Base-by-base conservation (phyloP, 2,888 invertebrate genomes). In the Mythimna vitellina region DNA sequence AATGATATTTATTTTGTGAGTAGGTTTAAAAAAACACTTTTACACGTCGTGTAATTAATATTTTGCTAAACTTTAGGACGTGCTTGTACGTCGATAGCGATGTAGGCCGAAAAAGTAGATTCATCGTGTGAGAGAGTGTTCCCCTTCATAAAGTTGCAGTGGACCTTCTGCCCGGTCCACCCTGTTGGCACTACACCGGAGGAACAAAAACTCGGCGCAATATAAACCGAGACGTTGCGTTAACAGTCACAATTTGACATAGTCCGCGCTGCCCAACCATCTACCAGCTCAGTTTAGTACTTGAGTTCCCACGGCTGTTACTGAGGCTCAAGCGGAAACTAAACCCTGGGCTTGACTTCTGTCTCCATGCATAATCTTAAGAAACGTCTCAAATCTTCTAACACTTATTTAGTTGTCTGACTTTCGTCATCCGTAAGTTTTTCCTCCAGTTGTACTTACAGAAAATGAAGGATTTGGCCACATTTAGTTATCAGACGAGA, bases 231-330 rank as follows among this genome's bases (percentile, higher is more conserved):
- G 38, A 64, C 65, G 53, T 51, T 60, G 60, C 71, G 70, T 63
- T 78, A 64, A 77, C 58, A 67, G 61, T 67, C 65, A 66, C 70
- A 70, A 83, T 81, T 77, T 49, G 73, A 71, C 76, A 74, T 84
- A 75, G n/a, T 68, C 62, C 20, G 63, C 56, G 20, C 46, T 62
- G 68, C 12, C 8, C 14, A 12, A 20, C 7, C 22, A 49, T 20
- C 62, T 54, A n/a, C 29, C 38, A 35, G 42, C 49, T 51, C 10
- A n/a, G 51, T 73, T 73, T 70, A 83, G 69, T 67, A 35, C 65
- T 53, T 38, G 35, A 25, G 65, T 73, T 83, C 80, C 54, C 83
- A 79, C 83, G 80, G 7, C 17, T 17, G 22, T 38, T 51, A 42
- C 60, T 12, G 46, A 3, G 10, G 20, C 29, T 60, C 60, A 60